These are phyloP conservation scores for Temnothorax curvispinosus DNA, from an alignment of 1,140 invertebrate genomes.

Conservation along the genomic window DNA sequence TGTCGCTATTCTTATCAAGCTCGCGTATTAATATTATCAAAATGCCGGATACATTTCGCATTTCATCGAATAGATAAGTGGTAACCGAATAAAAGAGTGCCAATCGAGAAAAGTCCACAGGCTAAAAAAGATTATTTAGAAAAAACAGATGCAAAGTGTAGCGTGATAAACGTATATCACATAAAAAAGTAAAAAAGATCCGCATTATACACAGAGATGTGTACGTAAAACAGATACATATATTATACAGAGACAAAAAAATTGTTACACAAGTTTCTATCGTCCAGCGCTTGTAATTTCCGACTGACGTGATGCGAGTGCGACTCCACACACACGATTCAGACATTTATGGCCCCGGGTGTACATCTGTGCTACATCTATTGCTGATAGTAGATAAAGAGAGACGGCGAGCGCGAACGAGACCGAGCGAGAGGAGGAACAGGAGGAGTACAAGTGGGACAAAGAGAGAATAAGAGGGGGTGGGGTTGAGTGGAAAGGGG, in stretches of 20 bases:
- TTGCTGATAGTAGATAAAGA: too few relatives aligned
- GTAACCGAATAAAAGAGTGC: background rate
- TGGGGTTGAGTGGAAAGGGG: background rate
- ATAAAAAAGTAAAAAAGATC: background rate
- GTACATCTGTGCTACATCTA: background rate
- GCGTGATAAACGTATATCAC: background rate
- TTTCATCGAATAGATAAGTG: slow-evolving; percentile 6
- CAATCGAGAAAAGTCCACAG: background rate
- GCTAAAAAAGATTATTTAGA: background rate
- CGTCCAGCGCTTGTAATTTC: background rate
- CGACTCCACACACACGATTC: background rate
- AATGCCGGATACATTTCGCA: slow-evolving; percentile 18
- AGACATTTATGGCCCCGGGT: background rate
- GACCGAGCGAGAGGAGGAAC: background rate
- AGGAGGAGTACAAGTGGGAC: too few relatives aligned
- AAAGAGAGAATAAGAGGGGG: background rate
- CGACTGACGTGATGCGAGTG: background rate
- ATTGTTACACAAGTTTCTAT: background rate
- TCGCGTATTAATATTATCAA: slow-evolving; percentile 25
- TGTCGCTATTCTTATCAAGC: background rate
- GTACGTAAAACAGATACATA: background rate
- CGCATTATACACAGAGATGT: background rate
- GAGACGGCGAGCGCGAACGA: background rate
- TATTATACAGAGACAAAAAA: background rate
- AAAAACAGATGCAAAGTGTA: background rate